These are phyloP conservation scores for Metacarcinus magister DNA, from an alignment of 2,888 invertebrate genomes.

Conservation along the genomic window DNA sequence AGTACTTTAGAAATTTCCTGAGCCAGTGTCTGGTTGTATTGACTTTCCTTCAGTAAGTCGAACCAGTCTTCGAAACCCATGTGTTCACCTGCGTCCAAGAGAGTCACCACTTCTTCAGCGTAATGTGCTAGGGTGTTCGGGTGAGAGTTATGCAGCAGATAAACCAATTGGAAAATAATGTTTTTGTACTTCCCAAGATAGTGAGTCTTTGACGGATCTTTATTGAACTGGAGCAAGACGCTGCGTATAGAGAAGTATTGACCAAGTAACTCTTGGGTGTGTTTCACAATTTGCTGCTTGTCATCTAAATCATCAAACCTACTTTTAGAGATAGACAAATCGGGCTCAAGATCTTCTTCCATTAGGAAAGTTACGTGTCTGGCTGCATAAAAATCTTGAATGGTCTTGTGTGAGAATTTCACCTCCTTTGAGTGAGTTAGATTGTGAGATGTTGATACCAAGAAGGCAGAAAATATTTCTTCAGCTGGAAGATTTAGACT, in stretches of 20 bases:
- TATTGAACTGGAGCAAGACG: constrained; percentile 16
- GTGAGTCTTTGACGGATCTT: background rate
- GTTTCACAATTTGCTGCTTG: background rate
- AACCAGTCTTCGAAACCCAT: constrained; percentile 50
- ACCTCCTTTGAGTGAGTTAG: background rate
- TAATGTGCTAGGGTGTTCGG: background rate
- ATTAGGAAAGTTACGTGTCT: constrained; percentile 1
- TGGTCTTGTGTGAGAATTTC: constrained; percentile 68
- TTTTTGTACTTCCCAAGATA: constrained; percentile 43
- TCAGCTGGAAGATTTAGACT: constrained; percentile 49
- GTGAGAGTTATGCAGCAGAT: background rate
- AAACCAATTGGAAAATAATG: constrained; percentile 17
- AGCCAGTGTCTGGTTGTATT: constrained; percentile 32
- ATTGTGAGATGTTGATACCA: background rate
- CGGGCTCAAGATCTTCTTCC: background rate
- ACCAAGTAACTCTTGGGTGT: background rate
- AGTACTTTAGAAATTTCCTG: constrained; percentile 50
- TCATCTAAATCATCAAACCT: background rate
- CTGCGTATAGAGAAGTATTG: constrained; percentile 30
- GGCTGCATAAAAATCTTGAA: constrained; percentile 74
- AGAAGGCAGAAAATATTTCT: constrained; percentile 63
- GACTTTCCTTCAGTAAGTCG: constrained; percentile 55
- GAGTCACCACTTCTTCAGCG: constrained; percentile 31
- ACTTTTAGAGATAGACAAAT: background rate
- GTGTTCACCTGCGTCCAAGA: background rate